Evolutionary conservation across 2,888 invertebrate genomes (phyloP), one percentile per base, ranked within the genome.

Genomic region (Thymelicus acteon): DNA sequence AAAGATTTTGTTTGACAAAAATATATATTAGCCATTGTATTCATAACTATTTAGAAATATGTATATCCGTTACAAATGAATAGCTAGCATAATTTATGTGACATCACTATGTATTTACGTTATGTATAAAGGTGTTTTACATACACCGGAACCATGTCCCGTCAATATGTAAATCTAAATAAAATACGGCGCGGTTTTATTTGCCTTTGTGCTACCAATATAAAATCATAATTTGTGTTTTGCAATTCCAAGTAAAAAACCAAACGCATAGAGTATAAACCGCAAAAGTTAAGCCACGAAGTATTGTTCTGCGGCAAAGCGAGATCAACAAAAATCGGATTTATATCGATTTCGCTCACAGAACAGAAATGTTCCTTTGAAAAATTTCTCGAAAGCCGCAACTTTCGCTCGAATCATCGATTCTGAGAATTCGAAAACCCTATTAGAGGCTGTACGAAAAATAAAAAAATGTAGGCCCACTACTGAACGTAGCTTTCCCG

Each of bases 401-500:
- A 73, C 64, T 63, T 70, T 76, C 75, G 75, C 79, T 79, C 80
- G 78, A 88, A 82, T 85, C 86, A 89, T 89, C 87, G 89, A 90
- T 89, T 85, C 84, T 81, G 81, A 80, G 84, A 82, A 82, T 79
- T 85, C 80, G 83, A 78, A 82, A 80, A 79, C 80, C 85, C 89
- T 87, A 91, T 92, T 91, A 90, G 91, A 91, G 84, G 79, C 80
- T 76, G 75, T 78, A 82, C 80, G 81, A 84, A 83, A 58, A 85
- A 84, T 76, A 85, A 89, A 87, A 88, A 88, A 86, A 83, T 80
- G 78, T 83, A 84, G 86, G 84, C 85, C 85, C 84, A 87, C 89
- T 86, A 87, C 87, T 87, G 86, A 88, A 86, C 85, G 83, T 87
- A 88, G 82, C 84, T 84, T 85, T 85, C 87, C 88, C 88, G 85